Evolutionary conservation across 2,113 vertebrate species (phyloP), one percentile per base, ranked within the genome.

Genomic region (Pachyramphus minor): DNA sequence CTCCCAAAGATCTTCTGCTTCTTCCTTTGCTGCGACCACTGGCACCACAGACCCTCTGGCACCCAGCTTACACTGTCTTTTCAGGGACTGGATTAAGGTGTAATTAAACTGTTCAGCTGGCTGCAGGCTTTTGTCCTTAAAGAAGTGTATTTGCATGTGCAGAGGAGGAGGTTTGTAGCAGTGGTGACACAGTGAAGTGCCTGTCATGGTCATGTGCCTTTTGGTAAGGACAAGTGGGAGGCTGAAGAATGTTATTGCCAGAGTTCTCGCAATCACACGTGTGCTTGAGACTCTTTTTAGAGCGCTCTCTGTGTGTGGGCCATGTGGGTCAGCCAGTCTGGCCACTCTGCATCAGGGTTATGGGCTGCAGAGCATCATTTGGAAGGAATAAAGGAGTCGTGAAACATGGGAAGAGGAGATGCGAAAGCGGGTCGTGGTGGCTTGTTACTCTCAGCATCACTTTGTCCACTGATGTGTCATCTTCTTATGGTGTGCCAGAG

Each of bases 151-250:
- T 28, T 44, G 76, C 17, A 14, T 8, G 71, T 35, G 85, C 37
- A 55, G 60, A 33, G 74, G 22, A 15, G 37, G 49, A 56, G 25
- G 52, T 3, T 50, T 59, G 85, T 89, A 60, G 53, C 1, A 0
- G 52, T 0, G 0, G 74, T 49, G 87, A 58, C 78, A 39, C 37
- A 0, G 27, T 2, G 24, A 63, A 3, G 33, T 58, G 10, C 17
- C 3, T 11, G 72, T 30, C 67, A 42, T 47, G 14, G 31, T 4
- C 28, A 1, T 2, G 56, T 75, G 69, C 53, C 80, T 60, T 42
- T 21, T 84, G 28, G 23, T 33, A 20, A 42, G 42, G 37, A 27
- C 20, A 55, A 68, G 23, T 11, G 41, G 20, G 33, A 27, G 12
- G 28, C 39, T 4, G 14, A 78, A 44, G 31, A 31, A 4, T 66